Percentiles rank a stretch among this genome's conserved stretches.
Conservation (phyloP, 2,797 vertebrate genomes). For the Catharus ustulatus region DNA sequence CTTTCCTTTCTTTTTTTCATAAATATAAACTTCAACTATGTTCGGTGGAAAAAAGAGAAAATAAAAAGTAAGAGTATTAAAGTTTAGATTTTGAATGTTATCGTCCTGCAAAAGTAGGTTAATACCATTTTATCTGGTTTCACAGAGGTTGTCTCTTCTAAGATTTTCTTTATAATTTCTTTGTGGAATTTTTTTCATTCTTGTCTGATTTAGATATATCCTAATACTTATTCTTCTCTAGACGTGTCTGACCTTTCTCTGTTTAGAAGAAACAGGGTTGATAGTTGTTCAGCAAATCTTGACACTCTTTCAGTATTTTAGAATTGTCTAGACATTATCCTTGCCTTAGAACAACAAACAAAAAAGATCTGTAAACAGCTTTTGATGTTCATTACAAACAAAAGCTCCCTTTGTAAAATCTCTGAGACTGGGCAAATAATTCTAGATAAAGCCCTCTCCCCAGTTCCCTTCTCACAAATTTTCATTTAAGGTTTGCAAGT, state of each 20-base stretch:
- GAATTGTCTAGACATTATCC: not conserved
- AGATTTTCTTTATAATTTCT: not conserved
- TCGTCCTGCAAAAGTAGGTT: not conserved
- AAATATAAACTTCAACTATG: not conserved
- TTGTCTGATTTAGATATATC: not conserved
- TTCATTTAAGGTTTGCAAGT: not conserved
- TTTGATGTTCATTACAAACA: not conserved
- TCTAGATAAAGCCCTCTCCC: accelerated
- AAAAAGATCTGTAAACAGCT: not conserved
- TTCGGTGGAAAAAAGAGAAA: not conserved
- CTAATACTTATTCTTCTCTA: not conserved
- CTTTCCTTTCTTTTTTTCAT: not conserved
- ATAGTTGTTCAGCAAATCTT: not conserved
- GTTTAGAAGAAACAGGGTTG: not conserved
- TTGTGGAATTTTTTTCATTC: not conserved
- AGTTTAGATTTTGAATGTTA: not conserved
- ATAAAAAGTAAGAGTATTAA: not conserved
- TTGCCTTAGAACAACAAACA: not conserved
- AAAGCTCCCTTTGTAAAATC: not conserved
- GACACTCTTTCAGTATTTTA: not conserved
- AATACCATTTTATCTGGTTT: not conserved
- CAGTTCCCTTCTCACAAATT: not conserved
- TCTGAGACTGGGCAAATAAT: not conserved
- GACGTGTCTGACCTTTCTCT: not conserved
- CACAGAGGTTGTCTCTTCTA: not conserved